Percentiles rank a stretch among this genome's conserved stretches.
phyloP scores from a whole-genome alignment of 2,113 vertebrate genomes.

The Ictalurus furcatus region DNA sequence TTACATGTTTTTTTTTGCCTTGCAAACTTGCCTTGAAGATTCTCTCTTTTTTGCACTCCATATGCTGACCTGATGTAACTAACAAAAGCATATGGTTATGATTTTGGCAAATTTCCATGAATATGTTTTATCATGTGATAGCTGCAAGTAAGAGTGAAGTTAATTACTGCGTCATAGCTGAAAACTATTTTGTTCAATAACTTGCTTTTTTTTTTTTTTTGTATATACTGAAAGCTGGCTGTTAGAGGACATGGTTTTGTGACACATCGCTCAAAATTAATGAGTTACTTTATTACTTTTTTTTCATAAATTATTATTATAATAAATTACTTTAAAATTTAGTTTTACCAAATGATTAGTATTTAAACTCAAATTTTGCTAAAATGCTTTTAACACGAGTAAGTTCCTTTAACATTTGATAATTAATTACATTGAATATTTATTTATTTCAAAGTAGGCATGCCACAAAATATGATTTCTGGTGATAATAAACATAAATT shows the following conservation, averaged over 20 bases:
- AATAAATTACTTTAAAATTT: neutral
- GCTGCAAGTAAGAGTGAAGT: neutral
- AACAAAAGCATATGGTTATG: constrained; percentile 47
- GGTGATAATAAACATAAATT: neutral
- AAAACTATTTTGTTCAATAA: neutral
- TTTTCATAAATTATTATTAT: no score
- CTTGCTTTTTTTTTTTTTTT: neutral
- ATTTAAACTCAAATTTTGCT: neutral
- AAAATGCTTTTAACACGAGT: no score
- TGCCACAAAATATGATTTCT: neutral
- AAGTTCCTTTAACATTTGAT: neutral
- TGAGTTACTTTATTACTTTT: neutral
- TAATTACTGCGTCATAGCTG: neutral
- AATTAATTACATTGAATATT: neutral
- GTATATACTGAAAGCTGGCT: neutral
- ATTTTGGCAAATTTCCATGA: constrained; percentile 35
- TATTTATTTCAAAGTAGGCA: neutral
- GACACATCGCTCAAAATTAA: neutral
- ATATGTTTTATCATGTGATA: constrained; percentile 16
- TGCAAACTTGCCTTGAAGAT: neutral
- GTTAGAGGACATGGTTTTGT: neutral
- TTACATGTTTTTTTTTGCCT: neutral
- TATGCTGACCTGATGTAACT: constrained; percentile 38
- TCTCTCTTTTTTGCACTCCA: constrained; percentile 15
- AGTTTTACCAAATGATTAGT: neutral